Percentiles rank a stretch among this genome's conserved stretches.
Conservation (phyloP, 2,797 vertebrate species). For the Rhabdophis nuchalis region DNA sequence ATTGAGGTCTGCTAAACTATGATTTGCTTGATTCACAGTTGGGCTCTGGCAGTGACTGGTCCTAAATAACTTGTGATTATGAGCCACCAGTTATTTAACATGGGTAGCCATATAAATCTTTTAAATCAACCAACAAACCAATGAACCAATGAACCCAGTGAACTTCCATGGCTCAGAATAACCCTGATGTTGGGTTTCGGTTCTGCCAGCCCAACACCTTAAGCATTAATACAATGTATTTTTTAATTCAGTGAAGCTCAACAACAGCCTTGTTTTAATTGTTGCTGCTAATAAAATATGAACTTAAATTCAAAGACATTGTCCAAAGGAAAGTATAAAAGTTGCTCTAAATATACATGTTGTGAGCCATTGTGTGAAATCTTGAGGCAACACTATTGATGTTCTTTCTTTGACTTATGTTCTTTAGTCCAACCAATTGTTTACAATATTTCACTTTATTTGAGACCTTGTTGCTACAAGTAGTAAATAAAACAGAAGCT, state of each 20-base stretch:
- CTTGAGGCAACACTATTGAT: not conserved
- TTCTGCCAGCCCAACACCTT: not conserved
- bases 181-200: not conserved
- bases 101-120: not conserved
- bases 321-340: not conserved
- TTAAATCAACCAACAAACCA: not conserved
- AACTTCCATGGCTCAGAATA: not conserved
- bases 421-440: not conserved
- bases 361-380: not conserved
- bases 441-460: not conserved
- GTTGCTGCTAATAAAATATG: not conserved
- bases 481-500: not conserved
- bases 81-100: not conserved
- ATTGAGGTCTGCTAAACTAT: not conserved
- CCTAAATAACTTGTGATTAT: not conserved
- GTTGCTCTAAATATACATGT: not conserved
- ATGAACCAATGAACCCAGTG: not conserved
- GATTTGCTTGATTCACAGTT: not conserved
- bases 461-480: not conserved
- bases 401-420: not conserved
- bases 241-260: not conserved
- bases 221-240: not conserved
- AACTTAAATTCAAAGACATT: not conserved
- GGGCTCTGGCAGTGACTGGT: not conserved
- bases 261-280: not conserved